A percentile compares a stretch with the other conserved stretches of the same genome.
These are phyloP conservation scores for human DNA, from an alignment of 2,113 vertebrate species.

Conservation along the genomic window GRCh38 chr12:108334501-108335000, in stretches of 20 bases:
- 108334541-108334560: too few species aligned
- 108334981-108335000: not conserved
- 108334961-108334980: not conserved
- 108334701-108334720: not conserved
- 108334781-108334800: not conserved
- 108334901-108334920: not conserved
- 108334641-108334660: not conserved
- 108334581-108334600: not conserved
- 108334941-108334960: not conserved
- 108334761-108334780: not conserved
- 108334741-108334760: not conserved
- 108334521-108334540: not conserved
- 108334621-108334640: not conserved
- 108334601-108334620: not conserved
- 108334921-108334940: not conserved
- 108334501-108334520: not conserved
- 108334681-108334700: too few species aligned
- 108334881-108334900: not conserved
- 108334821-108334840: not conserved
- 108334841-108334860: not conserved
- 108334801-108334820: not conserved
- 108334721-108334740: not conserved
- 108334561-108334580: not conserved
- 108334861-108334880: not conserved
- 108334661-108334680: too few species aligned